phyloP scores from a whole-genome alignment of 2,797 vertebrate genomes.

The Serranus cabrilla region DNA sequence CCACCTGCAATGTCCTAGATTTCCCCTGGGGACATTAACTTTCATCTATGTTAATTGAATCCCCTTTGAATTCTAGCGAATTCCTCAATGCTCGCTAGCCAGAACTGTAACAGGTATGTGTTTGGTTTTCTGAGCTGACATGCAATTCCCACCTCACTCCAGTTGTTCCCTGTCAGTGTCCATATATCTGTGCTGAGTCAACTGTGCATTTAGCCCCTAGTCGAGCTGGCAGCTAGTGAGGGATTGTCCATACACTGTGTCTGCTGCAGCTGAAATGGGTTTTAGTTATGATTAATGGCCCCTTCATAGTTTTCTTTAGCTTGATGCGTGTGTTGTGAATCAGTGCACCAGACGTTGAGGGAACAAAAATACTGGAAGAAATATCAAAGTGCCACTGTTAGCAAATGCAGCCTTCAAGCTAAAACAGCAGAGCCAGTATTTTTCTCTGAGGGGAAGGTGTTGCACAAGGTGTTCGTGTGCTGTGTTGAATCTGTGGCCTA shows the following conservation, averaged over 20 bases:
- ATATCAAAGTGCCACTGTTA: conserved; percentile 9
- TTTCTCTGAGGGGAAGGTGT: conserved; percentile 4
- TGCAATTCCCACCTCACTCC: conserved; percentile 2
- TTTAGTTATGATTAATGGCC: conserved; percentile 56
- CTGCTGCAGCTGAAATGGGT: conserved; percentile 29
- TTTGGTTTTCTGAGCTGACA: conserved; percentile 2
- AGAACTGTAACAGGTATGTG: conserved; percentile 5
- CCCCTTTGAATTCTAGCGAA: conserved; percentile 20
- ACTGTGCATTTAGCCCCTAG: conserved; percentile 9
- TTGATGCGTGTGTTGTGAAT: conserved; percentile 38
- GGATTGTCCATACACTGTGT: background rate
- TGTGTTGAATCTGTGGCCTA: conserved; percentile 7
- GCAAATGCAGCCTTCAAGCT: conserved; percentile 1
- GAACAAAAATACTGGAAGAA: conserved; percentile 18
- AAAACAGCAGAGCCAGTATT: conserved; percentile 10
- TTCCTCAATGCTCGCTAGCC: background rate
- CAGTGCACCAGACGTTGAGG: background rate
- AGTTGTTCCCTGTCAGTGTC: conserved; percentile 9
- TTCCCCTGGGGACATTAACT: conserved; percentile 3
- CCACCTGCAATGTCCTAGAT: conserved; percentile 10
- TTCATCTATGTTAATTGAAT: conserved; percentile 26
- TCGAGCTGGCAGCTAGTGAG: conserved; percentile 28
- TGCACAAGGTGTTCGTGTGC: conserved; percentile 11
- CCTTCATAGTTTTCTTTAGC: conserved; percentile 11
- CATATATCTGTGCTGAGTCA: conserved; percentile 42